Base-by-base conservation (phyloP, 2,888 invertebrate species). In the Orgyia antiqua region DNA sequence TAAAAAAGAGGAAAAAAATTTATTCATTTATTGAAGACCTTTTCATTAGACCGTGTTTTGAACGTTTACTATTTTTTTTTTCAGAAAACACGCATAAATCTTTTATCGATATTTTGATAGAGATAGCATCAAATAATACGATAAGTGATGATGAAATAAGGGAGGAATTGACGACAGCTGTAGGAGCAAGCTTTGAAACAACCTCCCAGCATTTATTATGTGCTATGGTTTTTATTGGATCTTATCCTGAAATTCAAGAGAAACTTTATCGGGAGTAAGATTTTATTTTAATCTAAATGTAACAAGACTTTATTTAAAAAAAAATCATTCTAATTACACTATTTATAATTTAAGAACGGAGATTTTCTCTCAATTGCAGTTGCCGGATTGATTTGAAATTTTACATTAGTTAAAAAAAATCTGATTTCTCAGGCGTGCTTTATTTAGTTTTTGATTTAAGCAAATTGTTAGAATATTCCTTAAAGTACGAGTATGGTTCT, bases 201-300 rank as follows among this genome's bases (percentile, higher is more conserved):
- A 43, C 45, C 4, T 39, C 48, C 0, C 32, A 33, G 4, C 11
- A 39, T 3, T 29, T 52, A 0, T 28, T 31, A 2, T 42, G 25
- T 4, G 23, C 40, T 2, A 8, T 42, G 1, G 33, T 42, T 3
- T 21, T 44, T 2, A 9, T 54, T 0, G 56, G 76, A 4, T 52
- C 58, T 0, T 51, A 71, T 38, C 67, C 64, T 13, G 51, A 69
- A 27, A 52, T 74, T 4, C 79, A 80, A 47, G 35, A 58, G 10
- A 50, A 47, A 9, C 36, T 65, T 29, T 48, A 50, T 34, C 24
- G 54, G 15, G 68, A 69, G 68, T 65, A 46, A 58, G 63, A 54
- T 4, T 13, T 24, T 12, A 15, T n/a, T 23, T 23, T 10, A 10
- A n/a, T 10, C 10, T 17, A 4, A n/a, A 2, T 2, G 10, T 2